Evolutionary conservation across 2,113 vertebrate genomes (phyloP).

Genomic region (Parotia lawesii): DNA sequence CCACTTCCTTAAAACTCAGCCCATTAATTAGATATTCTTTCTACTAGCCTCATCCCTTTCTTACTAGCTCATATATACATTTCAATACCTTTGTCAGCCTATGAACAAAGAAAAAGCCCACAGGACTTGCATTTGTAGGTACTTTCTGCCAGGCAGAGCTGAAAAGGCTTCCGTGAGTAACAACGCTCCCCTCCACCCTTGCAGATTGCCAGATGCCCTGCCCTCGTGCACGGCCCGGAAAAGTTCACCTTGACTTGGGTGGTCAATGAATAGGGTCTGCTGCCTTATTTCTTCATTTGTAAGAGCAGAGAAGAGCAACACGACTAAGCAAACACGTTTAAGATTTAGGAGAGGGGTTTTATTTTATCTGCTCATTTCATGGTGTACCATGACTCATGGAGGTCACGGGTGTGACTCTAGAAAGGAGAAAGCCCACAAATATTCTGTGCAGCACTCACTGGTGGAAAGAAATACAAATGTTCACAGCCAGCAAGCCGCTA

Average conservation of each 20-base stretch:
- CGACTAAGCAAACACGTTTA: not conserved
- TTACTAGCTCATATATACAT: not conserved
- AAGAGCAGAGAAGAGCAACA: not conserved
- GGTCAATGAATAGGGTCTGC: not conserved
- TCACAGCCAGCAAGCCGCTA: not conserved
- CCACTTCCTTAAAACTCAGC: not conserved
- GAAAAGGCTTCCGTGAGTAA: not conserved
- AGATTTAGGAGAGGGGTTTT: not conserved
- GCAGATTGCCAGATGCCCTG: not conserved
- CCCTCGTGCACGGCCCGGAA: fast-evolving
- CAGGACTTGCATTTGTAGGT: not conserved
- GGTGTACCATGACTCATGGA: not conserved
- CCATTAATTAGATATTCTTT: not conserved
- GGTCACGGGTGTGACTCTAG: not conserved
- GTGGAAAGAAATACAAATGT: not conserved
- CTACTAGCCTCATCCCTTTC: not conserved
- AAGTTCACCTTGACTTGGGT: not conserved
- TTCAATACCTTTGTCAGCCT: not conserved
- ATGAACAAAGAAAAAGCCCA: not conserved
- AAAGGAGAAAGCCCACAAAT: not conserved
- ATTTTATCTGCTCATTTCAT: not conserved
- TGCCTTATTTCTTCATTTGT: not conserved
- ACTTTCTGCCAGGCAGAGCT: not conserved
- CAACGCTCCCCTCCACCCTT: fast-evolving
- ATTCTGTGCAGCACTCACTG: not conserved